These are phyloP conservation scores for Cyprinodon diabolis DNA, from an alignment of 2,797 vertebrate genomes.

Conservation along the genomic window DNA sequence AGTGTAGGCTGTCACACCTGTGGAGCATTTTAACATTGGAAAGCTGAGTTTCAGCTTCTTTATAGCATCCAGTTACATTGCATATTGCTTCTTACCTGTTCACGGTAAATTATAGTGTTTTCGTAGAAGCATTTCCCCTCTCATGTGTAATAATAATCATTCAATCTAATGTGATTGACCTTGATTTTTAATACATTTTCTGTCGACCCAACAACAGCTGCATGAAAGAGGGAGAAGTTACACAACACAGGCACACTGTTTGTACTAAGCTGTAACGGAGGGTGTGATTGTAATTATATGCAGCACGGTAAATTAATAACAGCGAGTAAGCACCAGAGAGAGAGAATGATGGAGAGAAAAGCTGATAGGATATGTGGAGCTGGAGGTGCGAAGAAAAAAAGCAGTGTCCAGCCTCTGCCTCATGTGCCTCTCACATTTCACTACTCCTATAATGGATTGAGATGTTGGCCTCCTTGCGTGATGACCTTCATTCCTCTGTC, in stretches of 20 bases:
- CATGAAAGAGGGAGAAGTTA: slow-evolving; percentile 18
- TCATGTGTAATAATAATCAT: slow-evolving; percentile 45
- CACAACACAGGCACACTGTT: slow-evolving; percentile 26
- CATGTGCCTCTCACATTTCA: slow-evolving; percentile 64
- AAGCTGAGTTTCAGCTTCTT: background rate
- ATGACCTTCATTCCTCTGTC: slow-evolving; percentile 38
- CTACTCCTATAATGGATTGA: slow-evolving; percentile 45
- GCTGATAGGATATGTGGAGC: slow-evolving; percentile 36
- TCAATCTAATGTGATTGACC: slow-evolving; percentile 49
- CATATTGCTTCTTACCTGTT: slow-evolving; percentile 13
- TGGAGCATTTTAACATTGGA: background rate
- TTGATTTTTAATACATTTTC: slow-evolving; percentile 39
- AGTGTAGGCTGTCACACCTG: background rate
- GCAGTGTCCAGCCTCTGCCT: slow-evolving; percentile 36
- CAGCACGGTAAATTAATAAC: slow-evolving; percentile 58
- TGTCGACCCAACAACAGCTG: slow-evolving; percentile 28
- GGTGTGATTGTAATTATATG: slow-evolving; percentile 60
- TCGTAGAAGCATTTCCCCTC: slow-evolving; percentile 13
- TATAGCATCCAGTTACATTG: background rate
- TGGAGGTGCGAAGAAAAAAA: slow-evolving; percentile 30
- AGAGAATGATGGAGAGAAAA: slow-evolving; percentile 23
- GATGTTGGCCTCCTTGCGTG: slow-evolving; percentile 41
- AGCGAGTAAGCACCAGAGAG: slow-evolving; percentile 41
- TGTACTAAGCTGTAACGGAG: slow-evolving; percentile 45
- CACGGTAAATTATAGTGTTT: slow-evolving; percentile 7